Evolutionary conservation across 2,113 vertebrate genomes (phyloP).

Genomic region (Apodemus sylvaticus): DNA sequence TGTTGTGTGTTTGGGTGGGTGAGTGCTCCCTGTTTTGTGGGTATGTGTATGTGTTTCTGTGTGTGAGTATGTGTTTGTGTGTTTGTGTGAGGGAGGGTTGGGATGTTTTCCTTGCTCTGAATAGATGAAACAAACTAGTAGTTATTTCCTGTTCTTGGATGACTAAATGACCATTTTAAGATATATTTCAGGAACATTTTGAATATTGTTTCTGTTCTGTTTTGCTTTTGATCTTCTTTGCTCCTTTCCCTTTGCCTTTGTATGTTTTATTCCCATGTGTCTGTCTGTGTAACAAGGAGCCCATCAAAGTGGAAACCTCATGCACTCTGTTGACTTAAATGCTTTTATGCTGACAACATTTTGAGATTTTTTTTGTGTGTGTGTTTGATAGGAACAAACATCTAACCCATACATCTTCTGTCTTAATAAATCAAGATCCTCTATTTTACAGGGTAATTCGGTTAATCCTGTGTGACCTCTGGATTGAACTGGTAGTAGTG

Average conservation of each 20-base stretch:
- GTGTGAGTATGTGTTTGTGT: not conserved
- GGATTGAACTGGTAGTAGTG: not conserved
- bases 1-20: not conserved
- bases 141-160: not conserved
- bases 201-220: not conserved
- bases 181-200: not conserved
- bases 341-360: conserved; percentile 25
- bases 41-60: not conserved
- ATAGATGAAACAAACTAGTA: not conserved
- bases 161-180: not conserved
- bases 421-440: conserved; percentile 11
- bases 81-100: too few relatives aligned
- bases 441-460: not conserved
- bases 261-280: not conserved
- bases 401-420: not conserved
- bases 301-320: not conserved
- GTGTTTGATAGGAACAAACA: not conserved
- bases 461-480: not conserved
- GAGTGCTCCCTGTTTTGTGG: not conserved
- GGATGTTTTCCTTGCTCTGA: not conserved
- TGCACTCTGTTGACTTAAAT: not conserved
- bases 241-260: not conserved
- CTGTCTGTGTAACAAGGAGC: not conserved
- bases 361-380: conserved; percentile 32
- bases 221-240: conserved; percentile 3